These are phyloP conservation scores for Triops cancriformis DNA, from an alignment of 1,140 invertebrate species.

Conservation along the genomic window DNA sequence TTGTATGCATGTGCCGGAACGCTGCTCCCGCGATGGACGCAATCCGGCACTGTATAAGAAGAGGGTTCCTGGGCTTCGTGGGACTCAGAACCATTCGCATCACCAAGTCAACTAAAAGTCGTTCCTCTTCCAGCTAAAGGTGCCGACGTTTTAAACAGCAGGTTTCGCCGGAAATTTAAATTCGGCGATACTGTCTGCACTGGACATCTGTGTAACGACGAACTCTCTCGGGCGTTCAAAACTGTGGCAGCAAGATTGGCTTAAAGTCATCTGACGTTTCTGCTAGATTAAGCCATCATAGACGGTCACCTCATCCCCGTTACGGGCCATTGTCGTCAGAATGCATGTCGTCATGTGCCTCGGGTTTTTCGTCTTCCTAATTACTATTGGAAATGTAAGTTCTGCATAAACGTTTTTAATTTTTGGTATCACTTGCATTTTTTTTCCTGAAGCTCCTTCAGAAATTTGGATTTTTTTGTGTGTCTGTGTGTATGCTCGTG, in stretches of 20 bases:
- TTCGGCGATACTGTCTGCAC: no score
- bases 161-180: background rate
- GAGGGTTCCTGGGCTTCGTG: background rate
- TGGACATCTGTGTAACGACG: no score
- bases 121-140: background rate
- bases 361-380: background rate
- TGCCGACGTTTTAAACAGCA: background rate
- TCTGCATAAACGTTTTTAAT: background rate
- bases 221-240: background rate
- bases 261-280: background rate
- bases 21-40: conserved; percentile 4
- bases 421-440: no score
- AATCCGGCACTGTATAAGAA: background rate
- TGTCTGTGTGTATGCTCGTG: no score
- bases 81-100: background rate
- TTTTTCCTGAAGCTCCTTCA: no score
- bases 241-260: background rate
- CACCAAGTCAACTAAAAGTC: background rate
- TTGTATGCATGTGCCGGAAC: background rate
- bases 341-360: background rate
- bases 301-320: background rate
- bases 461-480: no score
- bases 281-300: background rate
- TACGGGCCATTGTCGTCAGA: background rate
- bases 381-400: background rate